These are phyloP conservation scores for Girardinus metallicus DNA, from an alignment of 2,797 vertebrate species.

Conservation along the genomic window DNA sequence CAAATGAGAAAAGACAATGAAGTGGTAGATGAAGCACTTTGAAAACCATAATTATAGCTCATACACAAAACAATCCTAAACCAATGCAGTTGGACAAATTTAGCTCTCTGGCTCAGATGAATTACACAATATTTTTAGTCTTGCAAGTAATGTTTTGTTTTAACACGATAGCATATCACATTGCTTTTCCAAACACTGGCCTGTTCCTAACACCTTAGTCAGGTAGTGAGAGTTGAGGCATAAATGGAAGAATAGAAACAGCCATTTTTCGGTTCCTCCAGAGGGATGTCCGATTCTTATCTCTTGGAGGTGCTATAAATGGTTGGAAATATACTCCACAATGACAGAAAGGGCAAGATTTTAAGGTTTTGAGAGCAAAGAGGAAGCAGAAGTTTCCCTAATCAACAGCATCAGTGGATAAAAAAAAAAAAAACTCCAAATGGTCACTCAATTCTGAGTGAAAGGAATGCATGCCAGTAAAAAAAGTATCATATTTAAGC, in stretches of 20 bases:
- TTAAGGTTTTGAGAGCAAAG: background rate
- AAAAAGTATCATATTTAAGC: background rate
- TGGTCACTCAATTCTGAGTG: background rate
- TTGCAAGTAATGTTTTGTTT: background rate
- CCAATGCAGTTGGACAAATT: conserved; percentile 14
- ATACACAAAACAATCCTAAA: conserved; percentile 37
- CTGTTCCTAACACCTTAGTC: background rate
- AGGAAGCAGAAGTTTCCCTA: background rate
- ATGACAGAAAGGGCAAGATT: background rate
- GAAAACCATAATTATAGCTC: conserved; percentile 36
- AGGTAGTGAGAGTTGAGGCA: background rate
- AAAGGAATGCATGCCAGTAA: background rate
- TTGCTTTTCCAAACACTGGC: background rate
- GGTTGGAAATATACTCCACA: conserved; percentile 1
- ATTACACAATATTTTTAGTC: background rate
- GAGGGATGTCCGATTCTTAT: background rate
- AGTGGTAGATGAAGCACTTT: conserved; percentile 26
- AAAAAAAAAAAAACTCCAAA: background rate
- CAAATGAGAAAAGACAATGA: conserved; percentile 33
- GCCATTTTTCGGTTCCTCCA: background rate
- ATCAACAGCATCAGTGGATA: background rate
- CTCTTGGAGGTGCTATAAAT: conserved; percentile 8
- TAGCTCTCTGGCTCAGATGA: conserved; percentile 4
- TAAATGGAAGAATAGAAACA: background rate
- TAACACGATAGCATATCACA: background rate